Base-by-base conservation (phyloP, 64 coral and sea anemone genomes). In the Actinia equina region DNA sequence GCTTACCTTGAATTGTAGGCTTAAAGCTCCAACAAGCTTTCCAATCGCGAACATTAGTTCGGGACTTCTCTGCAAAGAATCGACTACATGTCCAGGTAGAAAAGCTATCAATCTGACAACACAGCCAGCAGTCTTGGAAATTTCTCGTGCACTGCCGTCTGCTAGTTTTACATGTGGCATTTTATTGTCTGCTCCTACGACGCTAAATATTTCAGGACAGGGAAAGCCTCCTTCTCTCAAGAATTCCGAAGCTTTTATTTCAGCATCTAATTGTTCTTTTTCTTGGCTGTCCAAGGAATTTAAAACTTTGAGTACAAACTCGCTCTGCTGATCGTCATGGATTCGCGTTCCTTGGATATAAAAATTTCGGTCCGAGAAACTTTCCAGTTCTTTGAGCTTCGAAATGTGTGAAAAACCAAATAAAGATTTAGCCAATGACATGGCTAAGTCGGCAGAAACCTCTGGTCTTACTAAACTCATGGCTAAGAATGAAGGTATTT, bases 251-350 rank as follows among this genome's bases (percentile, higher is more conserved):
- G 52, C 77, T 76, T 82, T 59, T 45, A 77, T 53, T 87, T 92
- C 90, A 53, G 90, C 85, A 44, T 65, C 57, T 16, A 86, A 25
- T 41, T 64, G 61, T 20, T 92, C 85, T 43, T 22, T 44, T n/a
- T 87, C 16, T 20, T 83, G 59, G 45, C 90, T 92, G 60, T 92
- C 90, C 44, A 27, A 17, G 0, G 85, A 92, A 60, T 92, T 92
- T 6, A 87, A 61, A 20, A 91, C 69, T 74, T 92, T 92, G 8
- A 92, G 78, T 7, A 92, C 90, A 54, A 87, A 92, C 81, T 87
- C 85, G 2, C 18, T 11, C 4, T 43, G 26, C 43, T 82, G 44
- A 17, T 41, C 11, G 0, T 30, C 3, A 30, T 70, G 4, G 2
- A 18, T 53, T 82, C 56, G 71, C n/a, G 44, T n/a, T 0, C 85